Evolutionary conservation across 2,888 invertebrate species (phyloP), one percentile per base, ranked within the genome.

Genomic region (Autographa pulchrina): DNA sequence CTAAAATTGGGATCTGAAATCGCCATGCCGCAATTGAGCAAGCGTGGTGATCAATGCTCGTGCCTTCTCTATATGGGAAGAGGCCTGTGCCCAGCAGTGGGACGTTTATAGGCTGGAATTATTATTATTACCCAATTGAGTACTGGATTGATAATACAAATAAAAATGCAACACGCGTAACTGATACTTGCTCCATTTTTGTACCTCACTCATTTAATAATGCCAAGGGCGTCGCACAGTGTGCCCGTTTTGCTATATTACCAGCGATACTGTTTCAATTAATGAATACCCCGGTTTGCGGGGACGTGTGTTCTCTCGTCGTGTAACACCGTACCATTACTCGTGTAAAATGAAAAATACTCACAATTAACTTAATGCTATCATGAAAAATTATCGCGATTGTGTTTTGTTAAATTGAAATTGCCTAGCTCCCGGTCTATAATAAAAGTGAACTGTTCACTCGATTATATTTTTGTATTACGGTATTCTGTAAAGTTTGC

Each of bases 151-250:
- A 43, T 41, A n/a, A 41, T 43, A 43, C 14, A 43, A 43, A 43
- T 43, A 43, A 43, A 43, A 43, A 43, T 43, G 31, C 59, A 31
- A 14, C 16, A 9, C 9, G 32, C 31, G 13, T 63, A 70, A 69
- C 56, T 69, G 65, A 63, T 60, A 77, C 72, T 60, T 64, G 65
- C 38, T 65, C 68, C 75, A 68, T 80, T 77, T 82, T 79, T 61
- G 72, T 77, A 68, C 70, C 58, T 41, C 62, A 18, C 59, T 77
- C 67, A 65, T 66, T 72, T 77, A 70, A 81, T 88, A 85, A 89
- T 88, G 84, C 83, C 88, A 88, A 88, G 89, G 90, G 73, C 89
- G 83, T 87, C 86, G 70, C 68, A 68, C 75, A 68, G 59, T 35
- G 41, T 20, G 62, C 16, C 68, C 54, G 62, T 67, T 74, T 66